Evolutionary conservation across 2,113 vertebrate genomes (phyloP), one percentile per base, ranked within the genome.

Genomic region (Butorides virescens): DNA sequence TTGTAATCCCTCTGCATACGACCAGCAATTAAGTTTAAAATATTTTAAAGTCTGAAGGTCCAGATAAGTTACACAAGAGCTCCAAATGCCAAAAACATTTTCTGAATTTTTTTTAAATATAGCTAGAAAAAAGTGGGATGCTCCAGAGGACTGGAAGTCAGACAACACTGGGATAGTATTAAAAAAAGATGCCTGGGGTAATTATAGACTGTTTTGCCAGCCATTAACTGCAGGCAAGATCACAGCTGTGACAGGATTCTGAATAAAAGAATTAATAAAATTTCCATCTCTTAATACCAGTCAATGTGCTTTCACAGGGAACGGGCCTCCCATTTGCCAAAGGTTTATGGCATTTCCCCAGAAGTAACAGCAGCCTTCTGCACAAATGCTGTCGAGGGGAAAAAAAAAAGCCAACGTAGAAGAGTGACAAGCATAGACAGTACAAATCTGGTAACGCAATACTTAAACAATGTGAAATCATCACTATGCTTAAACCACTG

Each of bases 211-310:
- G 11, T 73, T 89, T 84, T 63, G 66, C 72, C 79, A 93, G 86
- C 37, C 82, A 91, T 89, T 95, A 92, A 93, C 83, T 55, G 68
- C 56, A 52, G n/a, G 65, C 82, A 95, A 83, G n/a, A 91, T 83
- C 86, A 55, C 96, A 96, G 92, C 75, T 96, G 95, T 88, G 88
- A 93, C 61, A 73, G 53, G 49, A 79, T 52, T 91, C 37, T 14
- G 44, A 94, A 96, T 84, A 67, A 84, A 92, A 90, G 72, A 96
- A 96, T 88, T 88, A 92, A 90, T 71, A 86, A 86, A 74, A 86
- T 88, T 86, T 91, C 71, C 59, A 88, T 88, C 82, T 76, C 82
- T 95, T 80, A 90, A 83, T 84, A 88, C n/a, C 47, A 93, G 47
- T 65, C 82, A 84, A 55, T 7, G 30, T 67, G 67, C 30, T 88